These are phyloP conservation scores for Misgurnus mizolepis DNA, from an alignment of 2,113 vertebrate species.

Conservation along the genomic window DNA sequence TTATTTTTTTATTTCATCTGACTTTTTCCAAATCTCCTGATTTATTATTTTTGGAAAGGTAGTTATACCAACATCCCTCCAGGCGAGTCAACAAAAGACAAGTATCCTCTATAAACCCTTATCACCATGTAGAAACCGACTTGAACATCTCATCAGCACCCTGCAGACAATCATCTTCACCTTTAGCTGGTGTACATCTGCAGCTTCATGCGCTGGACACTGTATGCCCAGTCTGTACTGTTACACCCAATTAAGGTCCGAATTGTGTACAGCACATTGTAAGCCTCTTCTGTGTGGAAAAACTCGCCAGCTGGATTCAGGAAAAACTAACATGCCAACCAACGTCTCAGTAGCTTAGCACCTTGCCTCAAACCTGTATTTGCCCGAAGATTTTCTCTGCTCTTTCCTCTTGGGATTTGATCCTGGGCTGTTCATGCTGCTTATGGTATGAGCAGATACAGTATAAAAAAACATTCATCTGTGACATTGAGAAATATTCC, in stretches of 20 bases:
- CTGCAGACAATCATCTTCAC: conserved; percentile 56
- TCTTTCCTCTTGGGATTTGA: background rate
- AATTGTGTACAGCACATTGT: conserved; percentile 57
- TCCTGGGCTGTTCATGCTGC: background rate
- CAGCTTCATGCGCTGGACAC: conserved; percentile 43
- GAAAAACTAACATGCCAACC: conserved; percentile 25
- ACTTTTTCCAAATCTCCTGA: background rate
- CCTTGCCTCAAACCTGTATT: conserved; percentile 11
- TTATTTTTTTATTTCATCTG: too few relatives aligned
- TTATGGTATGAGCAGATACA: background rate
- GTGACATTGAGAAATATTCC: background rate
- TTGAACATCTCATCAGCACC: conserved; percentile 59
- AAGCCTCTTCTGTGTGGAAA: conserved; percentile 66
- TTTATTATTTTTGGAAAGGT: conserved; percentile 17
- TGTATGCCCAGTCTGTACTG: conserved; percentile 60
- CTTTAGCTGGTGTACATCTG: conserved; percentile 52
- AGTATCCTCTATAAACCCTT: conserved; percentile 32
- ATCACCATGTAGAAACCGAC: conserved; percentile 39
- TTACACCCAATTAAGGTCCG: conserved; percentile 63
- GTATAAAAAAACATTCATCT: background rate
- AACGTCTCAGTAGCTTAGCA: background rate
- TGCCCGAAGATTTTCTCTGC: background rate
- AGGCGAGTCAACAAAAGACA: conserved; percentile 24
- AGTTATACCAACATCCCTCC: conserved; percentile 21
- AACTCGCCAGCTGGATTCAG: conserved; percentile 60